Base-by-base conservation (phyloP, 2,113 vertebrate genomes). In the Suncus etruscus region DNA sequence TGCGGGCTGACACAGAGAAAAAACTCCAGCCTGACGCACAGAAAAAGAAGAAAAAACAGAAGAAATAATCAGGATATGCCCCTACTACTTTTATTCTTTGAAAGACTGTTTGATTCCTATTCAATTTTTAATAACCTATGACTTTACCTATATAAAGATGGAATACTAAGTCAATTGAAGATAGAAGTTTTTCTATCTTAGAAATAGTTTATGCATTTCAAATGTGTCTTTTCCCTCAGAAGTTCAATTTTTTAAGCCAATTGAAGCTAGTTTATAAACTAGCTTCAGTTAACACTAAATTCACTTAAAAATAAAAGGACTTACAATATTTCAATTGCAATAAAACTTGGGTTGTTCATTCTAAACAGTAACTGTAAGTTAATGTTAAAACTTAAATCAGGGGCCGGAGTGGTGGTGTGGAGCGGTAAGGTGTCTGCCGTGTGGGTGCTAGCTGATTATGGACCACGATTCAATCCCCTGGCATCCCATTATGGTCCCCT, bases 21-120 rank as follows among this genome's bases (percentile, higher is more conserved):
- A 97, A 95, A 80, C 31, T 8, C 3, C 48, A 16, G 92, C 2
- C 95, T 16, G 84, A 94, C 0, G 70, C 90, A 66, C 96, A 95
- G 77, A 98, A 97, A 66, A 83, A 94, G 82, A 98, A 98, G 95
- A 95, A 89, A 81, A 96, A 78, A 81, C 96, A 98, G 95, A 98
- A 97, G 94, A 98, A 98, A 87, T 98, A 97, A 97, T 39, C 11
- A 16, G 74, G 15, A 39, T 15, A 31, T n/a, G 22, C 24, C 69
- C 39, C 45, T 9, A 10, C 76, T n/a, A 54, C 48, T 24, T 16
- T 29, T 50, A 8, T 83, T 93, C 6, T 87, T 94, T 65, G 32
- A 11, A 15, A 94, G 94, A 91, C 58, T 24, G 65, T 39, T 1
- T 32, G 3, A 20, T 70, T 20, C 31, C 32, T 72, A 39, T 20